Evolutionary conservation across 2,113 vertebrate species (phyloP), one percentile per base, ranked within the genome.

Genomic region (Trochalopteron elliotii): DNA sequence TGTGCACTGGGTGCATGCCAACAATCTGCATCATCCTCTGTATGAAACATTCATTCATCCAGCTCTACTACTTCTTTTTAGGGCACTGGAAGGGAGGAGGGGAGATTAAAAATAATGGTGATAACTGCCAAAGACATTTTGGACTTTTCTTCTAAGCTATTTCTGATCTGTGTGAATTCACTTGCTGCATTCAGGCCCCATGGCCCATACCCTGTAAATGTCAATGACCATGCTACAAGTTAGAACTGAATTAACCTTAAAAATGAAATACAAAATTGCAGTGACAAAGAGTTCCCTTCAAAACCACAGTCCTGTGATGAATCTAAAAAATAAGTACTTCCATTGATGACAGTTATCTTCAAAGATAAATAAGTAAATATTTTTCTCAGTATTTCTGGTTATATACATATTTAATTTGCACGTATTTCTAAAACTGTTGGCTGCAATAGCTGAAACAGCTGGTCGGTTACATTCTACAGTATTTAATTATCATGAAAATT

Each of bases 181-280:
- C 19, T 75, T 64, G 52, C 72, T 53, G 30, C 42, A 40, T 27
- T 31, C 28, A 87, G 65, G 44, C 31, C 44, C 78, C 64, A 25
- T 72, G 81, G 96, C 79, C 61, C 74, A 69, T 45, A 84, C n/a
- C 61, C 61, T 9, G 77, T 39, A 92, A 94, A 94, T 91, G 77
- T 84, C 96, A 96, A 33, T 40, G 89, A 94, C 37, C 72, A 68
- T 44, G 28, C 47, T 52, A 64, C 33, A 89, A 75, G 60, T 52
- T 6, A 52, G 49, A 87, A 92, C 19, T 44, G 71, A 86, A 88
- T 76, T 92, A 89, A 92, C 30, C 72, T 87, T 49, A 83, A 88
- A 91, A 91, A 82, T 44, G 22, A 87, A 87, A 84, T n/a, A 61
- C 12, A 37, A 28, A 83, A 69, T 19, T 25, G 22, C n/a, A 64